These are phyloP conservation scores for Protophormia terraenovae DNA, from an alignment of 2,888 invertebrate genomes.

Conservation along the genomic window DNA sequence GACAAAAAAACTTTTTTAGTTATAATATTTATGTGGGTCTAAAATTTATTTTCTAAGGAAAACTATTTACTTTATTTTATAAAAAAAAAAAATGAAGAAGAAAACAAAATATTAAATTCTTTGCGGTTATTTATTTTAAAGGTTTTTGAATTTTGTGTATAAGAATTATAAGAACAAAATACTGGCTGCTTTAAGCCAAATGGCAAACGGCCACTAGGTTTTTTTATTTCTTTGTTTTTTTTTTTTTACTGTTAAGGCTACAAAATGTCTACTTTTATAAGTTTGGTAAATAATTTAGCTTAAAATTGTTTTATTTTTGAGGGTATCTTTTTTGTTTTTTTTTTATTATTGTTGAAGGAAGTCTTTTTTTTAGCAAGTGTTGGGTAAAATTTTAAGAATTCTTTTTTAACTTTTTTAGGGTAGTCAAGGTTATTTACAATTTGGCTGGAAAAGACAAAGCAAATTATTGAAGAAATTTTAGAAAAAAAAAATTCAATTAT, in stretches of 20 bases:
- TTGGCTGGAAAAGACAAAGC: neutral
- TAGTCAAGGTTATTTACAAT: slow-evolving; percentile 54
- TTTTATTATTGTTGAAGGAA: neutral
- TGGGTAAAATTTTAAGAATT: neutral
- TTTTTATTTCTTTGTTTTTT: neutral
- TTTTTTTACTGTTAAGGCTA: slow-evolving; percentile 11
- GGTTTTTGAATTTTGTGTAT: neutral
- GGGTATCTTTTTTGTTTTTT: no score
- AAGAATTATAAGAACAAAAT: neutral
- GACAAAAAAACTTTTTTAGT: neutral
- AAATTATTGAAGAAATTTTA: neutral
- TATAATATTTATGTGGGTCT: neutral
- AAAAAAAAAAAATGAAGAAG: neutral
- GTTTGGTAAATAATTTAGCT: slow-evolving; percentile 12
- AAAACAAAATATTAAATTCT: slow-evolving; percentile 32
- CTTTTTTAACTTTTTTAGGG: neutral
- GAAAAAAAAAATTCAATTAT: neutral
- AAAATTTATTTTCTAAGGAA: neutral
- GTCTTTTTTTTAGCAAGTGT: neutral
- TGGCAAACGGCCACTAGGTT: slow-evolving; percentile 60
- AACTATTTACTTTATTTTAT: neutral
- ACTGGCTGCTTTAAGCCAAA: slow-evolving; percentile 49
- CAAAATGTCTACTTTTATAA: slow-evolving; percentile 39
- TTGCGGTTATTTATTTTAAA: neutral
- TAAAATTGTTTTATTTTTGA: slow-evolving; percentile 10